Evolutionary conservation across 2,797 vertebrate species (phyloP).

Genomic region (Fistularia commersonii): DNA sequence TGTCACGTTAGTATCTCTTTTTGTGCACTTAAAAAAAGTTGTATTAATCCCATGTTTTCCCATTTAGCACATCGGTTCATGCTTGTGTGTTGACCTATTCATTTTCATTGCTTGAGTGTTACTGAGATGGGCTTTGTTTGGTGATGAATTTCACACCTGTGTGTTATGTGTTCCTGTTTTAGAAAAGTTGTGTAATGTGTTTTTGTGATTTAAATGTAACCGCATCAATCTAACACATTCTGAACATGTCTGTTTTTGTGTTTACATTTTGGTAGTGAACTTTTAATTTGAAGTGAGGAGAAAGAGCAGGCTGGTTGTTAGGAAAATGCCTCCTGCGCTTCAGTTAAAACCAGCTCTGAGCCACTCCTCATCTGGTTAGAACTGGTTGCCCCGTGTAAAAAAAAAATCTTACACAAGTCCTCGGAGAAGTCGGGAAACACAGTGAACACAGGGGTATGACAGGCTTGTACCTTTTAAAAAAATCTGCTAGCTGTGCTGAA

Average conservation of each 20-base stretch:
- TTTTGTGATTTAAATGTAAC: too few species aligned
- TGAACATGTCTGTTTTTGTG: not conserved
- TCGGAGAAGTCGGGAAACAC: not conserved
- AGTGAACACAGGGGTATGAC: conserved; percentile 9
- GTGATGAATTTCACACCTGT: too few species aligned
- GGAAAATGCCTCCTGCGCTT: conserved; percentile 19
- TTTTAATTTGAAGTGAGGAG: conserved; percentile 10
- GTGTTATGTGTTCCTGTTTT: too few species aligned
- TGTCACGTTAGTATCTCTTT: too few species aligned
- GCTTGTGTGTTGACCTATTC: too few species aligned
- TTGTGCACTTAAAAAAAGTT: too few species aligned
- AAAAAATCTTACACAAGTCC: conserved; percentile 1
- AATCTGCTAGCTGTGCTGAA: not conserved
- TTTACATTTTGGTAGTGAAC: conserved; percentile 4
- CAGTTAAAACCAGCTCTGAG: conserved; percentile 21
- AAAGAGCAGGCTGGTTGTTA: conserved; percentile 8
- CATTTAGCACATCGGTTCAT: too few species aligned
- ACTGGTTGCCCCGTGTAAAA: conserved; percentile 29
- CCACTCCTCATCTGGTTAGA: conserved; percentile 36
- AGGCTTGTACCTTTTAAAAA: not conserved
- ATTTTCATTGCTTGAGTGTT: too few species aligned
- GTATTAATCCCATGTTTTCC: too few species aligned
- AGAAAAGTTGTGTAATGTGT: too few species aligned
- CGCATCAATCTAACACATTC: too few species aligned
- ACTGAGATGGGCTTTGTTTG: too few species aligned